Percentiles rank a stretch among this genome's conserved stretches.
Evolutionary conservation across 1,140 invertebrate species (phyloP).

Genomic region (Lepidotrigona ventralis): DNA sequence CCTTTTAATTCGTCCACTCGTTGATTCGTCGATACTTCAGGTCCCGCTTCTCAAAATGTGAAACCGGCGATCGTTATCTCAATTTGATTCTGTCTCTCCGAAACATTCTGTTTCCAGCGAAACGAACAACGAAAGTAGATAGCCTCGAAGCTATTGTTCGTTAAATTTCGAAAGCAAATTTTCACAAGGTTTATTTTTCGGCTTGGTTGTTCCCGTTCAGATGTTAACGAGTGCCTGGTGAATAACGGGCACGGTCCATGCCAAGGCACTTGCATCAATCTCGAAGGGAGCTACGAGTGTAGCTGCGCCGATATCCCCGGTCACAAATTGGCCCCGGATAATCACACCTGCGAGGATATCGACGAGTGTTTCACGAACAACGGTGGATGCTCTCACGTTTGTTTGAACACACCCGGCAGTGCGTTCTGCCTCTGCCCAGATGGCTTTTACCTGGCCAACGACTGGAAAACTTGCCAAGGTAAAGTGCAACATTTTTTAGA

Average conservation of each 20-base stretch:
- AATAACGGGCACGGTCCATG: slow-evolving; percentile 86
- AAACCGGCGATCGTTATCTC: not conserved
- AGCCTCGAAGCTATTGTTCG: not conserved
- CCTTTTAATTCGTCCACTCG: no score
- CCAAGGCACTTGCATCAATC: slow-evolving; percentile 85
- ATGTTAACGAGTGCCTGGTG: slow-evolving; percentile 83
- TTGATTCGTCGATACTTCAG: not conserved
- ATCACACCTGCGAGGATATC: slow-evolving; percentile 82
- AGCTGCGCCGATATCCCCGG: slow-evolving; percentile 82
- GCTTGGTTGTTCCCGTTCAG: slow-evolving; percentile 66
- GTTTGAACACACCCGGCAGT: slow-evolving; percentile 82
- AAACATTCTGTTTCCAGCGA: not conserved
- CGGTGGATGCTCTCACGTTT: slow-evolving; percentile 82
- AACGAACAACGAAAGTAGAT: not conserved
- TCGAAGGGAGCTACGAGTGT: slow-evolving; percentile 83
- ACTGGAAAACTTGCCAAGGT: slow-evolving; percentile 81
- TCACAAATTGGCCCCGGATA: slow-evolving; percentile 82
- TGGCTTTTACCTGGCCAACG: slow-evolving; percentile 79
- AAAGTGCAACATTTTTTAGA: not conserved
- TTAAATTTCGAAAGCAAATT: not conserved
- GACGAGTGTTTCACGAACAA: slow-evolving; percentile 83
- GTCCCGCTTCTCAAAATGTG: not conserved
- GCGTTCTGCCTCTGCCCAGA: slow-evolving; percentile 83
- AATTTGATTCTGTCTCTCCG: not conserved
- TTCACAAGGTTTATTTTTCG: slow-evolving; percentile 23